Base-by-base conservation (phyloP, 2,797 vertebrate genomes). In the Scolopax rusticola region DNA sequence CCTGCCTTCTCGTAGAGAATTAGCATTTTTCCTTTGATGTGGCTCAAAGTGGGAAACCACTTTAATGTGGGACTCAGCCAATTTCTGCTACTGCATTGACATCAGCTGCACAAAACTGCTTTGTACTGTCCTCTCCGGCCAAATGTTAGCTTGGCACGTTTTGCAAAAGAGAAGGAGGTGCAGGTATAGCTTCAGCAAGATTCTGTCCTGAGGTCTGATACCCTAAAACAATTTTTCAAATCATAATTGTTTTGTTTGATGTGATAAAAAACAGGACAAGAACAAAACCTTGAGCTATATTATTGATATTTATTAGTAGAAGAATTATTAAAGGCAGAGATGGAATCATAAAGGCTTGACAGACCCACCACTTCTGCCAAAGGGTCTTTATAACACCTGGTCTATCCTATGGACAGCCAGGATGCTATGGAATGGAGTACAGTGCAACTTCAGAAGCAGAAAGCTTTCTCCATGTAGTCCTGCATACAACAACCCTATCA, bases 21-120 rank as follows among this genome's bases (percentile, higher is more conserved):
- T 88, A 88, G 25, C 41, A 83, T 81, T 93, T 85, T 94, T 89
- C 28, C 63, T 97, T 95, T 95, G 85, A 96, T 84, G 85, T 91
- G 28, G 36, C 60, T 95, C 64, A 86, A 94, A 95, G 85, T 89
- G 43, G 71, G 77, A 96, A 97, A 82, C 54, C 50, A 70, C 33
- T 95, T 96, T 53, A 45, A 76, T 77, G 67, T 86, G 47, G 43
- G 60, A 91, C 59, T 84, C 59, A 59, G 87, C 41, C 82, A 94
- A 76, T 83, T 93, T 95, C 77, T 94, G 57, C 74, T 89, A 57
- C 59, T 94, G 30, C 87, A 91, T 45, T 67, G 74, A 91, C 61
- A 96, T 93, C 80, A 73, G 38, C 73, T 91, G 73, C 38, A 78
- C 33, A 75, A 81, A 90, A 41, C 20, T 74, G 60, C 68, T 95